These are phyloP conservation scores for Lytechinus pictus DNA, from an alignment of 35 echinoderm and acorn worm genomes.

Conservation along the genomic window DNA sequence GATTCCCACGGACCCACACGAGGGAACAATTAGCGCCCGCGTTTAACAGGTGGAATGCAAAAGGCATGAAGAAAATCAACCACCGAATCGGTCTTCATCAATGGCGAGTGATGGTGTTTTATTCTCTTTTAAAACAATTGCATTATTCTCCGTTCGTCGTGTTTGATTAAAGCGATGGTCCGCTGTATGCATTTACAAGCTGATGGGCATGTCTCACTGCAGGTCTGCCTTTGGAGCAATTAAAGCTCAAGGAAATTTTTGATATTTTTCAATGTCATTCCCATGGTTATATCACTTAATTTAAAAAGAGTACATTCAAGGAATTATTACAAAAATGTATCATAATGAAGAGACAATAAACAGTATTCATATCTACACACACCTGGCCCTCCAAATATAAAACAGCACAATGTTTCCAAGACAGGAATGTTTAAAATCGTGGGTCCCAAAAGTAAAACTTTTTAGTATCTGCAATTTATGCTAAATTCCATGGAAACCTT, in stretches of 20 bases:
- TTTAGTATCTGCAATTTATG: no score
- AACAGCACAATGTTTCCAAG: no score
- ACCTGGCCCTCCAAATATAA: no score
- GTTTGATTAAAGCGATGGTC: not conserved
- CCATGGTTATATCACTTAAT: no score
- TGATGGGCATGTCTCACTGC: not conserved
- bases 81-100: not conserved
- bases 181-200: not conserved
- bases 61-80: not conserved
- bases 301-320: no score
- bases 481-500: no score
- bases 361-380: no score
- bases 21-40: not conserved
- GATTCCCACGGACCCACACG: not conserved
- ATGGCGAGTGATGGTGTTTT: not conserved
- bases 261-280: no score
- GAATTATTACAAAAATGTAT: no score
- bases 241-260: not conserved
- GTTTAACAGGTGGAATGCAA: not conserved
- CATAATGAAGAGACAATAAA: no score
- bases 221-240: not conserved
- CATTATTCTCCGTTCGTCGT: not conserved
- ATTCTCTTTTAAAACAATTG: constrained; percentile 5
- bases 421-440: no score
- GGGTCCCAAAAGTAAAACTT: no score